These are phyloP conservation scores for Apus apus DNA, from an alignment of 2,113 vertebrate genomes.

Conservation along the genomic window DNA sequence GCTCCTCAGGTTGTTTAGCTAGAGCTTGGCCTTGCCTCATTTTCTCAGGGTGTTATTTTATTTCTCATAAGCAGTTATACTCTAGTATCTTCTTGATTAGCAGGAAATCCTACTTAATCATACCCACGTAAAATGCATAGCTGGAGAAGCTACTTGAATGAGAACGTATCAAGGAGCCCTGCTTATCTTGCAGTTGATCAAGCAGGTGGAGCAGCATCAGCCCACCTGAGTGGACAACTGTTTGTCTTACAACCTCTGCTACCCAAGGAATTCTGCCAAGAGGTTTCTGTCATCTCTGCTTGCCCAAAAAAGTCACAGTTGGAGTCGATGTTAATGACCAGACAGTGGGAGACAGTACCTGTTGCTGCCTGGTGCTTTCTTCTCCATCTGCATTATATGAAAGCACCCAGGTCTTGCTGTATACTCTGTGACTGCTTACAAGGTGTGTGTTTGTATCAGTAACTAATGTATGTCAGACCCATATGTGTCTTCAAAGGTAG, in stretches of 20 bases:
- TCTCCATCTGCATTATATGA: neutral
- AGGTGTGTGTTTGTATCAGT: neutral
- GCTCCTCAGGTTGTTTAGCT: neutral
- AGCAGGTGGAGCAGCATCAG: neutral
- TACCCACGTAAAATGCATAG: neutral
- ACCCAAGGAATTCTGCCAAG: neutral
- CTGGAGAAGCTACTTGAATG: neutral
- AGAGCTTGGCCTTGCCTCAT: neutral
- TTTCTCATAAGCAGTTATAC: neutral
- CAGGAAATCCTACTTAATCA: neutral
- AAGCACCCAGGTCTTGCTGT: neutral
- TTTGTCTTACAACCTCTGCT: neutral
- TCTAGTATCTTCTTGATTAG: neutral
- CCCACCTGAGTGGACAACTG: neutral
- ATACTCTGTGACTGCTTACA: neutral
- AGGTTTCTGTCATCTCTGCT: neutral
- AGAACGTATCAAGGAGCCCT: neutral
- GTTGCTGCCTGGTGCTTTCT: neutral
- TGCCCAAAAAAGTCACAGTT: rapidly evolving
- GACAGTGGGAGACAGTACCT: neutral
- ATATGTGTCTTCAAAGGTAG: neutral
- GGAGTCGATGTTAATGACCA: rapidly evolving
- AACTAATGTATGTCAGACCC: neutral
- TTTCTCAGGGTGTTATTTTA: neutral
- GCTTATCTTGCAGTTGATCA: neutral